phyloP scores from a whole-genome alignment of 2,797 vertebrate species.

The Meriones psammophilus region DNA sequence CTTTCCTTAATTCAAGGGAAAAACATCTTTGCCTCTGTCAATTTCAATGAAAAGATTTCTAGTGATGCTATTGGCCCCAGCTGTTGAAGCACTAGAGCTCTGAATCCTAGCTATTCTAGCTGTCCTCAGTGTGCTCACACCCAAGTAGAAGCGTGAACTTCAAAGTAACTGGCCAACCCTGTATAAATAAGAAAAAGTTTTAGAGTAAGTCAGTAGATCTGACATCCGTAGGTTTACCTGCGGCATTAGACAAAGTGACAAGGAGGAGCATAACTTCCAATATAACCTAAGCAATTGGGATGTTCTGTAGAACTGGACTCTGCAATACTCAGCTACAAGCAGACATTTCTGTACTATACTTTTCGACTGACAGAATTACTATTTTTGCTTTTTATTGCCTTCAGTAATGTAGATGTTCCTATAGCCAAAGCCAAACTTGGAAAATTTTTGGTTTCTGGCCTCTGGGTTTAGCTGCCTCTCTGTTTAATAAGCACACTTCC shows the following conservation, averaged over 20 bases:
- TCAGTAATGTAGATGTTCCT: constrained; percentile 24
- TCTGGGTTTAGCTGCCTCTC: neutral
- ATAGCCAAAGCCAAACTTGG: constrained; percentile 53
- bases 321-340: neutral
- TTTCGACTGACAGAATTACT: constrained; percentile 22
- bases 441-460: constrained; percentile 35
- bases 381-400: constrained; percentile 43
- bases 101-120: neutral
- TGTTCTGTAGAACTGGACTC: neutral
- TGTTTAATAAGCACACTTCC: constrained; percentile 47
- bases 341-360: constrained; percentile 48
- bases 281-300: neutral
- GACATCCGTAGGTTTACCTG: neutral
- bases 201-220: neutral
- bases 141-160: neutral
- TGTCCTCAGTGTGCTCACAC: neutral
- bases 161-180: neutral
- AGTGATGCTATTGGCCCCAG: neutral
- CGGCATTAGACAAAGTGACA: neutral
- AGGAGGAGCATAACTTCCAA: neutral
- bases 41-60: constrained; percentile 8
- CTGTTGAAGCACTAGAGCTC: neutral
- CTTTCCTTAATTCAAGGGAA: neutral
- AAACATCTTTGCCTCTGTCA: neutral
- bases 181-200: neutral